phyloP scores from a whole-genome alignment of 1,140 invertebrate species.

The Elymnias hypermnestra region DNA sequence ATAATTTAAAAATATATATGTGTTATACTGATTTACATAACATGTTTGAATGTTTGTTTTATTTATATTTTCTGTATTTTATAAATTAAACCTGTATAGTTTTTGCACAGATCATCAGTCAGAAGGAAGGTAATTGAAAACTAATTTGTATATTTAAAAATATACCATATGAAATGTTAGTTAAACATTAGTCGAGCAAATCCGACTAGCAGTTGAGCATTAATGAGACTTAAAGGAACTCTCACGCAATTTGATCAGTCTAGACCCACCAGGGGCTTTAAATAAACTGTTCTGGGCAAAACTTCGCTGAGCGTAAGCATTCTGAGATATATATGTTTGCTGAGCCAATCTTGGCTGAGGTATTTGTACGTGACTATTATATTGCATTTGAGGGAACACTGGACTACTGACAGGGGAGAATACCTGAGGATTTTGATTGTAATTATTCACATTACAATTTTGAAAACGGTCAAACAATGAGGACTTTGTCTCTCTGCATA shows the following conservation, averaged over 20 bases:
- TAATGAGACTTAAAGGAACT: constrained; percentile 42
- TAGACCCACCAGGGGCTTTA: constrained; percentile 47
- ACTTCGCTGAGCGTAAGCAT: constrained; percentile 32
- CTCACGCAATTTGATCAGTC: constrained; percentile 57
- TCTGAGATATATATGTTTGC: constrained; percentile 34
- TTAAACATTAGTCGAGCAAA: constrained; percentile 25
- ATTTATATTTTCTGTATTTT: too few species aligned
- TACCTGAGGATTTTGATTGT: constrained; percentile 31
- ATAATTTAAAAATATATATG: too few species aligned
- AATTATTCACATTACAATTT: constrained; percentile 32
- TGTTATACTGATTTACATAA: too few species aligned
- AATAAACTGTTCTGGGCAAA: constrained; percentile 36
- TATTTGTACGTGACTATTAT: constrained; percentile 64
- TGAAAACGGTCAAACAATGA: constrained; percentile 46
- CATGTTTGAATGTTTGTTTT: too few species aligned
- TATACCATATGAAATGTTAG: constrained; percentile 40
- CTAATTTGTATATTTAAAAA: too few species aligned
- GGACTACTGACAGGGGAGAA: constrained; percentile 50
- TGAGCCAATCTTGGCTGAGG: constrained; percentile 52
- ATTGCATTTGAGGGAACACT: constrained; percentile 64
- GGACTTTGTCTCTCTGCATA: constrained; percentile 52
- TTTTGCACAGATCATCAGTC: constrained; percentile 22
- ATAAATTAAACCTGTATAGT: too few species aligned
- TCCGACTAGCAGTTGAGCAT: constrained; percentile 41
- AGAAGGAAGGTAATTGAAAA: too few species aligned